These are phyloP conservation scores for Chromis chromis DNA, from an alignment of 2,797 vertebrate species.

Conservation along the genomic window DNA sequence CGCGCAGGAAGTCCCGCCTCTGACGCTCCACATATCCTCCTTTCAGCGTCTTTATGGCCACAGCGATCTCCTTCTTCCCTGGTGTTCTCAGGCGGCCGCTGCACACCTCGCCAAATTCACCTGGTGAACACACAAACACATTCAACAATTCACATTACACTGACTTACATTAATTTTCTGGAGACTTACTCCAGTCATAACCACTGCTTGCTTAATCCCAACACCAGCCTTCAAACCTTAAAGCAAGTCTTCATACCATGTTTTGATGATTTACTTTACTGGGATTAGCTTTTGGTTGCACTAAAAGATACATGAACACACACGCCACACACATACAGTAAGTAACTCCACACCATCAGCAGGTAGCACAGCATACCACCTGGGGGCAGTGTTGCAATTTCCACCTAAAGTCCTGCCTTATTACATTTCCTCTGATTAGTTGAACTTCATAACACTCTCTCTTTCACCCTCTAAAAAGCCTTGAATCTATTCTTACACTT, in stretches of 20 bases:
- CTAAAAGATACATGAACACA: conserved; percentile 19
- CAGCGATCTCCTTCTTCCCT: conserved; percentile 93
- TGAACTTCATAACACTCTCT: conserved; percentile 58
- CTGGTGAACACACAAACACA: conserved; percentile 67
- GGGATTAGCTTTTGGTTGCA: not conserved
- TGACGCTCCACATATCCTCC: conserved; percentile 93
- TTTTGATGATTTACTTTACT: not conserved
- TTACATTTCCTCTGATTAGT: conserved; percentile 52
- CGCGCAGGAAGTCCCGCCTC: conserved; percentile 93
- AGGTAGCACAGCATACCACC: conserved; percentile 53
- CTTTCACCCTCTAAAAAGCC: conserved; percentile 40
- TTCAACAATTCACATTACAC: not conserved
- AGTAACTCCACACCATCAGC: not conserved
- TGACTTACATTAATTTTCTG: not conserved
- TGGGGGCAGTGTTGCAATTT: conserved; percentile 81
- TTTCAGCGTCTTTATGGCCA: conserved; percentile 96
- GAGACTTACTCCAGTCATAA: not conserved
- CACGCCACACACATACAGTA: conserved; percentile 6
- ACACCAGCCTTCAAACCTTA: not conserved
- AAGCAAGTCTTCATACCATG: not conserved
- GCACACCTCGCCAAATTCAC: conserved; percentile 96
- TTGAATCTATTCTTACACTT: conserved; percentile 52
- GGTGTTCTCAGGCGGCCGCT: conserved; percentile 93
- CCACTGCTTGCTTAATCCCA: not conserved
- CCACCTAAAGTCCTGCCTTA: conserved; percentile 36